Evolutionary conservation across 2,797 vertebrate genomes (phyloP).

Genomic region (Anguilla megastoma): DNA sequence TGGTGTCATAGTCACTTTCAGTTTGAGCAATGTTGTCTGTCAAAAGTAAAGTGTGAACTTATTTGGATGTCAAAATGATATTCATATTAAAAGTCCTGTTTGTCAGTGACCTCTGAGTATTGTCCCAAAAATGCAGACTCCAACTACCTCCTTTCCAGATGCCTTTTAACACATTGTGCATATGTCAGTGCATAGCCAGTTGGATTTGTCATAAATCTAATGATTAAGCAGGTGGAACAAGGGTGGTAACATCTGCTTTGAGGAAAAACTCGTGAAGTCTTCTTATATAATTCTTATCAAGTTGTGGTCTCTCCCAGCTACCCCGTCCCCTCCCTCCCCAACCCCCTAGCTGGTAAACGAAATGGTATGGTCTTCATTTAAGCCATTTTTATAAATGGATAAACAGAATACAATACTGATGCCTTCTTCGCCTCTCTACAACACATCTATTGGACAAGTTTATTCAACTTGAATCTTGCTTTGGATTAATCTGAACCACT

Average conservation of each 20-base stretch:
- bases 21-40: neutral
- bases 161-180: constrained; percentile 39
- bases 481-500: neutral
- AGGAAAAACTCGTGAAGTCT: constrained; percentile 74
- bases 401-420: neutral
- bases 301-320: constrained; percentile 55
- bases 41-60: neutral
- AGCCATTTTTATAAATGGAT: neutral
- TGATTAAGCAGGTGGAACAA: constrained; percentile 65
- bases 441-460: constrained; percentile 27
- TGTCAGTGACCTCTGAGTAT: constrained; percentile 25
- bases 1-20: constrained; percentile 7
- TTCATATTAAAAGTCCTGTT: neutral
- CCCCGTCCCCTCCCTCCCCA: neutral
- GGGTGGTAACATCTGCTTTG: constrained; percentile 70
- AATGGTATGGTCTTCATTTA: constrained; percentile 37
- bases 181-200: constrained; percentile 38
- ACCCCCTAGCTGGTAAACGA: constrained; percentile 54
- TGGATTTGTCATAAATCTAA: constrained; percentile 60
- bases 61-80: neutral
- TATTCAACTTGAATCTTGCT: constrained; percentile 22
- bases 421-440: constrained; percentile 9
- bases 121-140: constrained; percentile 31
- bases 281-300: constrained; percentile 71
- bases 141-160: constrained; percentile 36